phyloP scores from a whole-genome alignment of 2,113 vertebrate species.

The Accipiter cooperii region DNA sequence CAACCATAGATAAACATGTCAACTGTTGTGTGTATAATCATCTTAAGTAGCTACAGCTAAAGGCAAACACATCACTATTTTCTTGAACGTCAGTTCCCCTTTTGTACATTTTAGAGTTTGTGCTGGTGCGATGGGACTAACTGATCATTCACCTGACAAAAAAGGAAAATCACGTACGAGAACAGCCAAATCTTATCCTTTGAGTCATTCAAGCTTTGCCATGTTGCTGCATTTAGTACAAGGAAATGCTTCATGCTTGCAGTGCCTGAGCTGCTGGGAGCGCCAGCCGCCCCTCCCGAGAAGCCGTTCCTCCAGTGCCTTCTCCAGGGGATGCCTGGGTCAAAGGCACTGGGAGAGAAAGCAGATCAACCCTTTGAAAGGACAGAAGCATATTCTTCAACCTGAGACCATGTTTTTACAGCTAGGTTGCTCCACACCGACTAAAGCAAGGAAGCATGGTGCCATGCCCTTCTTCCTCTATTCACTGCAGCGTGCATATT shows the following conservation, averaged over 20 bases:
- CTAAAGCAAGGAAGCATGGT: not conserved
- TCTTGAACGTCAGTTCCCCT: not conserved
- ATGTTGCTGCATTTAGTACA: not conserved
- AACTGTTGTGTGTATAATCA: not conserved
- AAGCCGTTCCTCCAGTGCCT: not conserved
- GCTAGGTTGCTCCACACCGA: not conserved
- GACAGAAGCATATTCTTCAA: not conserved
- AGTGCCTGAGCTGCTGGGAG: not conserved
- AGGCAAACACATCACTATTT: not conserved
- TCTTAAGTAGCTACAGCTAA: not conserved
- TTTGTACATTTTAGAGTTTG: not conserved
- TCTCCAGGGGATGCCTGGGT: not conserved
- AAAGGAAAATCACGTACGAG: not conserved
- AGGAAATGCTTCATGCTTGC: not conserved
- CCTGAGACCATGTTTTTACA: not conserved
- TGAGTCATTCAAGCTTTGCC: not conserved
- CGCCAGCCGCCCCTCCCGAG: not conserved
- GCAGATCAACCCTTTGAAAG: not conserved
- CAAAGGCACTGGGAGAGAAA: not conserved
- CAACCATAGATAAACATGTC: not conserved
- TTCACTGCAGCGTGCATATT: rapidly evolving
- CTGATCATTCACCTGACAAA: not conserved
- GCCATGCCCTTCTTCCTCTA: not conserved
- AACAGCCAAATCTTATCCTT: not conserved
- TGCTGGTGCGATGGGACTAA: not conserved